These are phyloP conservation scores for Agriotes lineatus DNA, from an alignment of 2,888 invertebrate species.

Conservation along the genomic window DNA sequence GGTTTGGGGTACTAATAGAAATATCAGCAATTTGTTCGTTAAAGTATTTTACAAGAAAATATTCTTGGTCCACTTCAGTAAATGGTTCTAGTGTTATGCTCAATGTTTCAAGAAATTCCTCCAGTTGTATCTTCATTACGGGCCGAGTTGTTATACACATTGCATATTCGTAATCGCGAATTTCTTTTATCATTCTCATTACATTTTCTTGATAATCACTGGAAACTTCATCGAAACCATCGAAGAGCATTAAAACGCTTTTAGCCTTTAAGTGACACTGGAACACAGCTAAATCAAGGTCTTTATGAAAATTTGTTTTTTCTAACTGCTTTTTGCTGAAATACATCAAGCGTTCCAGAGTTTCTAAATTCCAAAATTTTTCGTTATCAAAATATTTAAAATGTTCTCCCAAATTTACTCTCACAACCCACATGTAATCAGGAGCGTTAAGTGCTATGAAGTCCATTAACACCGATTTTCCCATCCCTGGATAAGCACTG, in stretches of 20 bases:
- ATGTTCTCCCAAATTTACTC: conserved; percentile 1
- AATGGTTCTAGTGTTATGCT: neutral
- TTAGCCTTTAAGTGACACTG: conserved; percentile 3
- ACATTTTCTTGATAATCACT: neutral
- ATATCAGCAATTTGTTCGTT: neutral
- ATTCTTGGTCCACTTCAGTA: neutral
- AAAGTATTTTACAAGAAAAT: neutral
- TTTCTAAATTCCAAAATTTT: neutral
- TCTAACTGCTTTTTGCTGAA: neutral
- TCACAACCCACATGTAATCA: neutral
- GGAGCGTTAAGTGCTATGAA: conserved; percentile 3
- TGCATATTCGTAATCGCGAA: neutral
- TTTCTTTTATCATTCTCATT: neutral
- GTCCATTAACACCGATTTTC: conserved; percentile 19
- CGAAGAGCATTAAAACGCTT: no score
- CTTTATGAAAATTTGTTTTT: neutral
- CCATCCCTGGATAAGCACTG: conserved; percentile 28
- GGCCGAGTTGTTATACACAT: conserved; percentile 17
- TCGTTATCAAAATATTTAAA: conserved; percentile 3
- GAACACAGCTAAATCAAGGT: neutral
- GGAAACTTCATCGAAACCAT: conserved; percentile 20
- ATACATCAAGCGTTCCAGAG: neutral
- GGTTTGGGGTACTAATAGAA: neutral
- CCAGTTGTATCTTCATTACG: neutral
- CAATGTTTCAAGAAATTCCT: conserved; percentile 1